Base-by-base conservation (phyloP, 2,797 vertebrate species). In the Rhinichthys osculus region DNA sequence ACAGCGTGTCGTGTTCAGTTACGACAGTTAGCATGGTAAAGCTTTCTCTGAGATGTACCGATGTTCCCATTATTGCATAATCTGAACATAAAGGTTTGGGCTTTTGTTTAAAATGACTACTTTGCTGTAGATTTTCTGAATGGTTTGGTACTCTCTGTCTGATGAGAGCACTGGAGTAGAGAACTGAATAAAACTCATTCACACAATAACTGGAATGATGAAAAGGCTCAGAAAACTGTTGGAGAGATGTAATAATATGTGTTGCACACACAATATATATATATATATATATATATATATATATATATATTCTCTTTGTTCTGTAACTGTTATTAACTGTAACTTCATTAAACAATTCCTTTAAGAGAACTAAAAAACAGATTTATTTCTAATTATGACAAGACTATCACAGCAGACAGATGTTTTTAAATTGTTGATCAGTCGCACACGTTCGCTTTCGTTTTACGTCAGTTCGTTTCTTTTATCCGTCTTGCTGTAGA, bases 401-500 rank as follows among this genome's bases (percentile, higher is more conserved):
- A n/a, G n/a, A 62, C 14, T 27, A 57, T 64, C 7, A 64, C 14
- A 38, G 74, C 50, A 57, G 74, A 77, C 54, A 30, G 4, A 54
- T 42, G 54, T 78, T 78, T 42, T 77, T 40, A 40, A 78, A 38
- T 38, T 57, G 2, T 19, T 38, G 3, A 54, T 38, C 30, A 38
- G 50, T 70, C 5, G 9, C 30, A 9, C 3, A 33, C 27, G 3
- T 42, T 42, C 21, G 7, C 73, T 23, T 74, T 69, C 21, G 21
- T 66, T 66, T n/a, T 69, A 23, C 5, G 38, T 77, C 42, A 35
- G 50, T 67, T n/a, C 0, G 6, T 47, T 74, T 44, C 19, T 80
- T 23, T 78, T 84, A 78, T 62, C 33, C 23, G 23, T 47, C 82
- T 16, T 42, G 33, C 66, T 57, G 59, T 69, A 59, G 44, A 87